Conservation (phyloP, 2,113 vertebrate genomes). For the Lophotis ruficrista region DNA sequence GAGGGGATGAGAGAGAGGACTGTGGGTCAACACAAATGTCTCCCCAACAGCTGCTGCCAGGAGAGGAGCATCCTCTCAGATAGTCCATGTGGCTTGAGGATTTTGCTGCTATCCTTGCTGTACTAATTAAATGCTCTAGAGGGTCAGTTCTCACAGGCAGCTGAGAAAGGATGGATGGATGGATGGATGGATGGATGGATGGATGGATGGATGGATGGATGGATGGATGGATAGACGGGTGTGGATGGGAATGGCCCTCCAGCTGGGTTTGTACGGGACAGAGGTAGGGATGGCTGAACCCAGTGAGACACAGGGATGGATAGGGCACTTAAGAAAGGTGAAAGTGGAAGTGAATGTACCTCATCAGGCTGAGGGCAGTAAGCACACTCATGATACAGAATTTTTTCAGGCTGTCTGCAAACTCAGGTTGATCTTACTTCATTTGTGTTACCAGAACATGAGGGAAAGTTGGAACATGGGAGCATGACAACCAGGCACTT, state of each 20-base stretch:
- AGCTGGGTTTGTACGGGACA: not conserved
- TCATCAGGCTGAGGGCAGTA: not conserved
- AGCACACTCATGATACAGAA: not conserved
- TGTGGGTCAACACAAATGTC: not conserved
- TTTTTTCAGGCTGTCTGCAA: not conserved
- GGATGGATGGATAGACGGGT: not conserved
- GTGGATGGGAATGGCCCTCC: not conserved
- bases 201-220: not conserved
- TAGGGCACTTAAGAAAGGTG: not conserved
- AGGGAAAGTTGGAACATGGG: not conserved
- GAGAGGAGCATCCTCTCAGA: not conserved
- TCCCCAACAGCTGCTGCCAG: not conserved
- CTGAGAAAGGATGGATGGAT: not conserved
- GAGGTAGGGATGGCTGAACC: not conserved
- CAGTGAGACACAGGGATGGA: not conserved
- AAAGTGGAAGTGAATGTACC: accelerated
- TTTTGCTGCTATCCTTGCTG: not conserved
- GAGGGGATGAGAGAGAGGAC: not conserved
- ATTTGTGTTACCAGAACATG: not conserved
- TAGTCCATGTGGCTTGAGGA: not conserved
- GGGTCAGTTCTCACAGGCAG: not conserved
- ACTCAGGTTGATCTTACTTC: not conserved
- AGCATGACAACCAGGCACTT: not conserved
- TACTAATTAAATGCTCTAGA: not conserved
- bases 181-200: not conserved